phyloP scores from a whole-genome alignment of 2,888 invertebrate species.

The Lithophane ornitopus region DNA sequence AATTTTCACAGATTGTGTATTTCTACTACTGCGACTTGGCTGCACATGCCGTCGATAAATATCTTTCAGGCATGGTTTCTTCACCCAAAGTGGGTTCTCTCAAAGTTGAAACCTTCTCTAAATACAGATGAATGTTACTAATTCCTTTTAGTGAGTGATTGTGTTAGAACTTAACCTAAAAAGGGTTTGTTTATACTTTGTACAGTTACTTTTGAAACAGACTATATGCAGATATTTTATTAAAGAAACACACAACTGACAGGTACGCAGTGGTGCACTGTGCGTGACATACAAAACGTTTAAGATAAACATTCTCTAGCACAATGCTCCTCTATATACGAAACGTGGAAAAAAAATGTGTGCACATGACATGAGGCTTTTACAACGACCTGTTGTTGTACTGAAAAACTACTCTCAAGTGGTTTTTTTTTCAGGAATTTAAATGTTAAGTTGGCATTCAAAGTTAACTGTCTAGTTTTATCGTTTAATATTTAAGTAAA shows the following conservation, averaged over 20 bases:
- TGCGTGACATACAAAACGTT: conserved; percentile 53
- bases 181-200: neutral
- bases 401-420: neutral
- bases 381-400: conserved; percentile 19
- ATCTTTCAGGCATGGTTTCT: too few relatives aligned
- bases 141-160: neutral
- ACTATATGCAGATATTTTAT: neutral
- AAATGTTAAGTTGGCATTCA: neutral
- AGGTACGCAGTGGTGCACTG: conserved; percentile 23
- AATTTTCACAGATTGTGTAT: too few relatives aligned
- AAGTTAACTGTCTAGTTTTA: neutral
- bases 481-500: neutral
- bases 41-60: too few relatives aligned
- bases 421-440: neutral
- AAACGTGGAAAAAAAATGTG: conserved; percentile 46
- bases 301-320: conserved; percentile 56
- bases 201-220: neutral
- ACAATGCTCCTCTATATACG: conserved; percentile 38
- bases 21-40: too few relatives aligned
- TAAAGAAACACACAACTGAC: conserved; percentile 1
- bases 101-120: neutral
- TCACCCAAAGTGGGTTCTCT: too few relatives aligned
- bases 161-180: neutral
- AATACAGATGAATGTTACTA: neutral
- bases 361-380: conserved; percentile 44